Base-by-base conservation (phyloP, 2,797 vertebrate species). In the Sandelia bainsii region DNA sequence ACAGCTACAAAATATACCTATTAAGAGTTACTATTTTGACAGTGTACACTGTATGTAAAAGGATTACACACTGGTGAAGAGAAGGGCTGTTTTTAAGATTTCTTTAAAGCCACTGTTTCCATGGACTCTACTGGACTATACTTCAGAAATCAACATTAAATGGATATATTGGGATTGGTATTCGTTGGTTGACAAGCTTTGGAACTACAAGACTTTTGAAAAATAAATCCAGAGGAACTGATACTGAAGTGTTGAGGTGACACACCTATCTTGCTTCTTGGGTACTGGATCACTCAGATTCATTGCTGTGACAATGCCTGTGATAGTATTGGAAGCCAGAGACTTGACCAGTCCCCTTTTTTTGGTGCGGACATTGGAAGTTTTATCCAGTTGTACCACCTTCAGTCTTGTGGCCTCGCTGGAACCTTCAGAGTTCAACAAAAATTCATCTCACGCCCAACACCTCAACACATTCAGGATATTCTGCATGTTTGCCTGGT, bases 401-500 rank as follows among this genome's bases (percentile, higher is more conserved):
- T 91, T 95, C 83, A 94, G 94, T 67, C 85, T 95, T 14, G 91
- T 79, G 60, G 81, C 88, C 20, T 89, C 87, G 0, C 46, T 79
- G 61, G 66, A 69, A 1, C 0, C 3, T 27, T 22, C 45, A 0
- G 68, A 72, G 0, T 17, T 44, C 0, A 62, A 2, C 25, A 2
- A 11, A 1, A 2, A 17, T 5, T 0, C 0, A 3, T 3, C 34
- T 0, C 3, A 23, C 7, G 0, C 0, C 0, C n/a, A 53, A 4
- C 1, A 4, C 1, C 0, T 0, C 13, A 3, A 11, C n/a, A 75
- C 46, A 3, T 92, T 92, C 67, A 42, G 37, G 83, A 54, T 52
- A 69, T 92, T 90, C 85, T 93, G 93, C 86, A 94, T 94, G 92
- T 92, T 91, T 29, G 89, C 66, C 75, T 95, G 95, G 95, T 93